phyloP scores from a whole-genome alignment of 37 sponge, comb jelly and placozoan species.

The Beroe ovata region DNA sequence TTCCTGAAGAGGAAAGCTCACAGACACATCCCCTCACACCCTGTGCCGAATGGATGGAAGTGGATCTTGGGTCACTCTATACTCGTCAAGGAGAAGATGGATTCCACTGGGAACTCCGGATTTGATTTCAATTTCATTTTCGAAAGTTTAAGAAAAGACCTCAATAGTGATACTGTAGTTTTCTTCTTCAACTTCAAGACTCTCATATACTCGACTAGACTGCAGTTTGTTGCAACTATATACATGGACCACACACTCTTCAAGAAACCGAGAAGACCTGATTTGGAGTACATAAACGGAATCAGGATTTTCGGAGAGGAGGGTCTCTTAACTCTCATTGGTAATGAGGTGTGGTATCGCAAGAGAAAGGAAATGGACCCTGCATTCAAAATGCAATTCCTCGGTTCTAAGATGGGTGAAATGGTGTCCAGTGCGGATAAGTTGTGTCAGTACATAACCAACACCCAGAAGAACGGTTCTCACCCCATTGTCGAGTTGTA shows the following conservation, averaged over 20 bases:
- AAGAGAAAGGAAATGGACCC: slow-evolving; percentile 32
- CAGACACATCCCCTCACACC: slow-evolving; percentile 35
- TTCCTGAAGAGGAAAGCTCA: background rate
- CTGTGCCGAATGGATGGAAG: background rate
- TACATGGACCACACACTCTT: background rate
- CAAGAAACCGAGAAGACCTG: background rate
- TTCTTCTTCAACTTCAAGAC: background rate
- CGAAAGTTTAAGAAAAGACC: background rate
- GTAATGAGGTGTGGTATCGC: slow-evolving; percentile 25
- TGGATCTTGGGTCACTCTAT: background rate
- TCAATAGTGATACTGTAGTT: background rate
- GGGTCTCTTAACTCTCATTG: background rate
- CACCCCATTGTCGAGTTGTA: background rate
- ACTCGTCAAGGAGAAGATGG: background rate
- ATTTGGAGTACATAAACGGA: slow-evolving; percentile 9
- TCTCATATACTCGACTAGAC: background rate
- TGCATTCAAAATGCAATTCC: background rate
- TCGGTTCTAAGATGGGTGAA: background rate
- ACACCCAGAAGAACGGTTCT: background rate
- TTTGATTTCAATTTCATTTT: background rate
- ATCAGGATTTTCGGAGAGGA: background rate
- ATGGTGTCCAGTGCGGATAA: background rate
- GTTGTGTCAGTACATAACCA: background rate
- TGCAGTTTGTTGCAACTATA: background rate
- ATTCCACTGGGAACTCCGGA: background rate